These are phyloP conservation scores for Lontra canadensis DNA, from an alignment of 2,113 vertebrate genomes.

Conservation along the genomic window DNA sequence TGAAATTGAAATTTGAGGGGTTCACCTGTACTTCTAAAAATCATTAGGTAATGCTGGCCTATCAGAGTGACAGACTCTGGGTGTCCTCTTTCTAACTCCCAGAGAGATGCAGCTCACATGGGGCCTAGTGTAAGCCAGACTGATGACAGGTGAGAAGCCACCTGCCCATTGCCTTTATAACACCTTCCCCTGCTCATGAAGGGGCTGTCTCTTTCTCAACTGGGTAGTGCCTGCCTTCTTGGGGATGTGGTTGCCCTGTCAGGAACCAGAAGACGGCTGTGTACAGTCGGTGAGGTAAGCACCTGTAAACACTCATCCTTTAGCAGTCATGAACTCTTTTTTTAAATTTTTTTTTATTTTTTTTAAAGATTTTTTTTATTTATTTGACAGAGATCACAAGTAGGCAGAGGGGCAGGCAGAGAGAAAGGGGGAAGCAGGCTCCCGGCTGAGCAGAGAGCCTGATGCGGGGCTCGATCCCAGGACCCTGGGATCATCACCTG, in stretches of 20 bases:
- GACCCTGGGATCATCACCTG: too few relatives aligned
- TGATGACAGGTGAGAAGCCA: not conserved
- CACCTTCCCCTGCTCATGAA: not conserved
- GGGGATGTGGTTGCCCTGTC: not conserved
- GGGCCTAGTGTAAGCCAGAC: not conserved
- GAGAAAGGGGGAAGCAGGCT: too few relatives aligned
- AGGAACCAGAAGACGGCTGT: not conserved
- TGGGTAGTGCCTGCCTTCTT: not conserved
- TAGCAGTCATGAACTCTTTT: not conserved
- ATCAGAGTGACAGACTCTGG: not conserved
- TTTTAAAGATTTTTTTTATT: too few relatives aligned
- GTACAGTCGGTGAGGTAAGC: not conserved
- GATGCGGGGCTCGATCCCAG: too few relatives aligned
- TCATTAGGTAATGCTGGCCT: not conserved
- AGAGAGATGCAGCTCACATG: not conserved
- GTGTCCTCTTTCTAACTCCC: not conserved
- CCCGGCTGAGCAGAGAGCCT: too few relatives aligned
- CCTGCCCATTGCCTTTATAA: not conserved
- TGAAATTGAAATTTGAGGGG: conserved; percentile 10
- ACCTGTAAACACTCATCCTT: not conserved
- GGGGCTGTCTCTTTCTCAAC: not conserved
- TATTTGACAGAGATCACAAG: too few relatives aligned
- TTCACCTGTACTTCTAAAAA: not conserved
- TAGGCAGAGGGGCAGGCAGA: too few relatives aligned
- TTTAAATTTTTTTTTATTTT: too few relatives aligned